A percentile compares a stretch with the other conserved stretches of the same genome.
Conservation (phyloP, 2,113 vertebrate species). For the Etia nguti region DNA sequence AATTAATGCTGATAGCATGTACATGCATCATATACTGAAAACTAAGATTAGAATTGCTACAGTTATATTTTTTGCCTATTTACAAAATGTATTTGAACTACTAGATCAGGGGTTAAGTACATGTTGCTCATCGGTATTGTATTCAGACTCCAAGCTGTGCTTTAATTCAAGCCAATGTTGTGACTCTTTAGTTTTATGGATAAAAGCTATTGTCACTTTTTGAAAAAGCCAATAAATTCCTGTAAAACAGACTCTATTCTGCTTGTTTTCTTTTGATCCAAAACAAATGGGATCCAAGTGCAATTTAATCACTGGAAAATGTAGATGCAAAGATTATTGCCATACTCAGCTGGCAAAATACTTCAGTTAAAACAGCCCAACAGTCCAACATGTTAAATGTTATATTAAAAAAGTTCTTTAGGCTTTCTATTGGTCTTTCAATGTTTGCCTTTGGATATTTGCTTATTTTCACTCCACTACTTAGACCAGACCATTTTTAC, state of each 20-base stretch:
- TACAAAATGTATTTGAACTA: conserved; percentile 69
- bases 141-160: conserved; percentile 61
- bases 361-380: background rate
- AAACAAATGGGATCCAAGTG: background rate
- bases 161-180: conserved; percentile 63
- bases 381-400: background rate
- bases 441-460: background rate
- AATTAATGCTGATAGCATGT: conserved; percentile 66
- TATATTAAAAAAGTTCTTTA: background rate
- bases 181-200: conserved; percentile 65
- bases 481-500: background rate
- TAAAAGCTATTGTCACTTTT: conserved; percentile 69
- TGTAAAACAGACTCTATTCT: conserved; percentile 44
- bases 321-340: background rate
- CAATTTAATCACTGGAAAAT: background rate
- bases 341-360: background rate
- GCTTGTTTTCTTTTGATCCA: background rate
- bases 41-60: conserved; percentile 57
- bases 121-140: conserved; percentile 60
- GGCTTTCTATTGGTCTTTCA: background rate
- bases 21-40: conserved; percentile 71
- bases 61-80: conserved; percentile 62
- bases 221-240: conserved; percentile 72
- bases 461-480: background rate
- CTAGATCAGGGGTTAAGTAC: conserved; percentile 63